Evolutionary conservation across 2,113 vertebrate species (phyloP).

Genomic region (Sander vitreus): DNA sequence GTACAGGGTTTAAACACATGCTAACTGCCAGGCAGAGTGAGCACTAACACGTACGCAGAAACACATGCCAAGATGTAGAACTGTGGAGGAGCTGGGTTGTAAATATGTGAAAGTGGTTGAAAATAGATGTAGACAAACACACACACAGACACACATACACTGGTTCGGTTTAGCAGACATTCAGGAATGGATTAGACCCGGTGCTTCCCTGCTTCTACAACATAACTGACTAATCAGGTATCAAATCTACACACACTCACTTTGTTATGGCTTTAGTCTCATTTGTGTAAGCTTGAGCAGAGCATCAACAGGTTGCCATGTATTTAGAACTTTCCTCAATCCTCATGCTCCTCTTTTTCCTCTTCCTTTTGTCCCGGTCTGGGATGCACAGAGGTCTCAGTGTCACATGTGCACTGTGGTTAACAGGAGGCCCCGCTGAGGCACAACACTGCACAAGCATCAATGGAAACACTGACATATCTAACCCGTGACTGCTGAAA

Average conservation of each 20-base stretch:
- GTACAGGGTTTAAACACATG: slow-evolving; percentile 35
- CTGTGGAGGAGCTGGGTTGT: slow-evolving; percentile 8
- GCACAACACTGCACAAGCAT: slow-evolving; percentile 41
- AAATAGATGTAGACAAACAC: slow-evolving; percentile 25
- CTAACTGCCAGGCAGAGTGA: slow-evolving; percentile 20
- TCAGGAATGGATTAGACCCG: background rate
- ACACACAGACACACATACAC: background rate
- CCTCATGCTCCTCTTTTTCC: background rate
- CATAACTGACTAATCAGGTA: slow-evolving; percentile 5
- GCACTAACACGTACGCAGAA: slow-evolving; percentile 21
- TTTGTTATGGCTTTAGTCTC: slow-evolving; percentile 1
- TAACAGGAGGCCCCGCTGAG: slow-evolving; percentile 48
- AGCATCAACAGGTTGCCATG: slow-evolving; percentile 37
- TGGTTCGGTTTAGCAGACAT: background rate
- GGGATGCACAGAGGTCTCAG: slow-evolving; percentile 36
- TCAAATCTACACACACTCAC: slow-evolving; percentile 7
- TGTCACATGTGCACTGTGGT: slow-evolving; percentile 58
- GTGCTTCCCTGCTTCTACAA: background rate
- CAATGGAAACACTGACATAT: slow-evolving; percentile 74
- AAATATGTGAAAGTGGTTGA: slow-evolving; percentile 11
- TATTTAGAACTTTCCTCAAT: slow-evolving; percentile 25
- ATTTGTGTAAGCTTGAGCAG: background rate
- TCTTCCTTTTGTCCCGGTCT: background rate
- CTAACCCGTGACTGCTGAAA: slow-evolving; percentile 51
- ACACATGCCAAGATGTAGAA: slow-evolving; percentile 17